Percentiles rank a stretch among this genome's conserved stretches.
Conservation (phyloP, 37 sponge, comb jelly and placozoan genomes). For the Ianthella basta region DNA sequence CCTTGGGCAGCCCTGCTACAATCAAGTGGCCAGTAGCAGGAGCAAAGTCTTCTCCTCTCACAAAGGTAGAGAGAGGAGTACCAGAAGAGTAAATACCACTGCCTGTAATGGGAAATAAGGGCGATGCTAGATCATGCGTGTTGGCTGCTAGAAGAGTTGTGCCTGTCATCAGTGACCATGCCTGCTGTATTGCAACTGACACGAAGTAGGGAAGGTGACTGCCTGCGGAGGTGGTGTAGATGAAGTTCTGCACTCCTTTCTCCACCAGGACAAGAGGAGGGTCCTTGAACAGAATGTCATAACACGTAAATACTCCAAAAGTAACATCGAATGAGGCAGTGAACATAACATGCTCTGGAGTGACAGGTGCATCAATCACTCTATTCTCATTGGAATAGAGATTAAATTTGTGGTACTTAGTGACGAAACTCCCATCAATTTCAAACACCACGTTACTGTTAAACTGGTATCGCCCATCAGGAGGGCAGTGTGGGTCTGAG, state of each 20-base stretch:
- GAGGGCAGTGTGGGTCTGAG: conserved; percentile 36
- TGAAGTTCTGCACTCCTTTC: conserved; percentile 44
- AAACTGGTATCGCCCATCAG: conserved; percentile 39
- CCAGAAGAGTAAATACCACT: conserved; percentile 64
- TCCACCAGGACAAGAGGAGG: conserved; percentile 35
- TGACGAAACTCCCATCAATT: conserved; percentile 47
- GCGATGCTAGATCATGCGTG: not conserved
- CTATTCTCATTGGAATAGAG: conserved; percentile 29
- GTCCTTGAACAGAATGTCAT: conserved; percentile 47
- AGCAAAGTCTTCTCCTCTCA: not conserved
- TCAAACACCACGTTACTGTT: conserved; percentile 69
- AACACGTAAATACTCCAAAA: conserved; percentile 72
- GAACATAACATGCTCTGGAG: conserved; percentile 27
- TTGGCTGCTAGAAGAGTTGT: conserved; percentile 59
- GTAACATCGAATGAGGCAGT: conserved; percentile 55
- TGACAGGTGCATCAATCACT: not conserved
- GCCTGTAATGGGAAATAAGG: conserved; percentile 31
- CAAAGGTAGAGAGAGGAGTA: not conserved
- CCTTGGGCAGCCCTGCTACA: not conserved
- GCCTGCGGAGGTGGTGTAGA: conserved; percentile 62
- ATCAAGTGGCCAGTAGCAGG: not conserved
- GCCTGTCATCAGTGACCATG: conserved; percentile 36
- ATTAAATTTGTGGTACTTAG: conserved; percentile 68
- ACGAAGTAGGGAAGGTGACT: conserved; percentile 32
- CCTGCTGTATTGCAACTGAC: conserved; percentile 45